Evolutionary conservation across 2,888 invertebrate species (phyloP).

Genomic region (Dasysyrphus albostriatus): DNA sequence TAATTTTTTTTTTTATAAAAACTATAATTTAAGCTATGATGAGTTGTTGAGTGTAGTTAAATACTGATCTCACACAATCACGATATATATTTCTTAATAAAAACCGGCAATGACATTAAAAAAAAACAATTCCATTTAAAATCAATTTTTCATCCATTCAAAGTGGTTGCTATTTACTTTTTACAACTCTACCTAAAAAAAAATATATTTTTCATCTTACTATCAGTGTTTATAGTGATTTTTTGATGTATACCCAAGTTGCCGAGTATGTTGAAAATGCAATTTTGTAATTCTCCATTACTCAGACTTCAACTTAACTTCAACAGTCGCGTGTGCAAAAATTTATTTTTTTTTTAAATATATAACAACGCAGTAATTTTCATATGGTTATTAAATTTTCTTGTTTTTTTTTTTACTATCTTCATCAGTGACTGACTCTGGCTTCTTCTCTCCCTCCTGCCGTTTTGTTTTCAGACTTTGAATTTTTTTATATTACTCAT

Average conservation of each 20-base stretch:
- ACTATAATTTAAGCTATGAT: background rate
- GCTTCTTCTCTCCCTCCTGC: background rate
- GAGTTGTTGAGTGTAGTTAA: slow-evolving; percentile 15
- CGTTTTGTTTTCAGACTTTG: background rate
- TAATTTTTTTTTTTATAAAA: background rate
- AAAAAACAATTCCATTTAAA: slow-evolving; percentile 41
- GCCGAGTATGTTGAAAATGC: slow-evolving; percentile 47
- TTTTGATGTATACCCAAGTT: background rate
- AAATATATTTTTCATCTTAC: background rate
- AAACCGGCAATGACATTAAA: slow-evolving; percentile 15
- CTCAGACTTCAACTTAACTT: slow-evolving; percentile 23
- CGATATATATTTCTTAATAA: background rate
- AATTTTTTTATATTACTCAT: slow-evolving; percentile 3
- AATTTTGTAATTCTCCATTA: slow-evolving; percentile 52
- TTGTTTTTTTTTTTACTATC: slow-evolving; percentile 13
- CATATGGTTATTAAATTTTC: slow-evolving; percentile 64
- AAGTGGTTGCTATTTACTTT: slow-evolving; percentile 47
- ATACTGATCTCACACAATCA: slow-evolving; percentile 19
- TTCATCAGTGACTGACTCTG: background rate
- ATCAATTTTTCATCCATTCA: slow-evolving; percentile 62
- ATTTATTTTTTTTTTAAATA: slow-evolving; percentile 60
- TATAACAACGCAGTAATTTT: slow-evolving; percentile 69
- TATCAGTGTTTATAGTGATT: background rate
- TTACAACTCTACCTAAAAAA: background rate
- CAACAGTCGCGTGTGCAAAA: slow-evolving; percentile 65